Evolutionary conservation across 2,797 vertebrate species (phyloP).

Genomic region (Mormyrops boulengeri): DNA sequence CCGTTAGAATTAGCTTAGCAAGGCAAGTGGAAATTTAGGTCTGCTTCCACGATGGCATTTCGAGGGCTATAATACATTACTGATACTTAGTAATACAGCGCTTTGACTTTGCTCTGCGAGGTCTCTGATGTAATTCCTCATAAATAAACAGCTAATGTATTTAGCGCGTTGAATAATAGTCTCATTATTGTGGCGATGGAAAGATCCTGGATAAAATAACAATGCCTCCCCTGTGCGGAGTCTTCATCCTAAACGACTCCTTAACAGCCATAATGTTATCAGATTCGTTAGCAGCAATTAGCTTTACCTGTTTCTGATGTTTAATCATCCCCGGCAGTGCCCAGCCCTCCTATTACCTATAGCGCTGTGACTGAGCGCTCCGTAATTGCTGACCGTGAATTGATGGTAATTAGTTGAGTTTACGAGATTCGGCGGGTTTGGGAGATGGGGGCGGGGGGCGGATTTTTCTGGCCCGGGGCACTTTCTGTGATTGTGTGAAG

Average conservation of each 20-base stretch:
- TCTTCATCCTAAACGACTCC: conserved; percentile 36
- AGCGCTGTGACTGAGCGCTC: conserved; percentile 54
- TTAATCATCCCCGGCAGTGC: conserved; percentile 51
- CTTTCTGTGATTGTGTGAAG: conserved; percentile 2
- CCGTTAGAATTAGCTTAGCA: not conserved
- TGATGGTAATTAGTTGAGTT: conserved; percentile 66
- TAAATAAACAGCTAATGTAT: conserved; percentile 17
- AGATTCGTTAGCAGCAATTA: conserved; percentile 60
- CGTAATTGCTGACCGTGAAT: conserved; percentile 63
- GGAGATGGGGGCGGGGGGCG: conserved; percentile 23
- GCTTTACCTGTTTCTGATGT: conserved; percentile 62
- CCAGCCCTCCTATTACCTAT: conserved; percentile 57
- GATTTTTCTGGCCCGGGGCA: conserved; percentile 12
- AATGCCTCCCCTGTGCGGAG: conserved; percentile 16
- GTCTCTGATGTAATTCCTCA: conserved; percentile 11
- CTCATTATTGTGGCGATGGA: not conserved
- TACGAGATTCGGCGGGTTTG: conserved; percentile 46
- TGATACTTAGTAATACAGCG: not conserved
- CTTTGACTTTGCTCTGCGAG: not conserved
- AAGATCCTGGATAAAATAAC: conserved; percentile 13
- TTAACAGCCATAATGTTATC: conserved; percentile 54
- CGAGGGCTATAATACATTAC: not conserved
- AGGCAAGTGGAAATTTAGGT: not conserved
- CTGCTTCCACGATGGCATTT: not conserved
- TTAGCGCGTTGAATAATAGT: conserved; percentile 7